These are phyloP conservation scores for Sternotherus odoratus DNA, from an alignment of 2,797 vertebrate genomes.

Conservation along the genomic window DNA sequence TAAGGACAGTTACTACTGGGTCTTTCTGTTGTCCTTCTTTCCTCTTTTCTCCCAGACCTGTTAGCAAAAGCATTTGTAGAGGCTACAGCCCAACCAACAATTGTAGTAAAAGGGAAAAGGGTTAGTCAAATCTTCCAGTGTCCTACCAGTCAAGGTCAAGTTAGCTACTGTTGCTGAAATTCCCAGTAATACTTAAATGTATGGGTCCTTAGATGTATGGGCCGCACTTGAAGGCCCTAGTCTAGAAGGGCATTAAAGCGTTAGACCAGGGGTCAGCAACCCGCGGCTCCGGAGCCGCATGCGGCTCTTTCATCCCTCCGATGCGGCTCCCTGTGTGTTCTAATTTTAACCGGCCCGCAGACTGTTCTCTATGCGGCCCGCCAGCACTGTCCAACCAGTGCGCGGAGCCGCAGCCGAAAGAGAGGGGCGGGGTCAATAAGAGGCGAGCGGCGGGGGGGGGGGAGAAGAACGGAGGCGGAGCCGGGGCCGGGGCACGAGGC, in stretches of 20 bases:
- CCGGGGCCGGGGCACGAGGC: too few relatives aligned
- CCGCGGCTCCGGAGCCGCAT: too few relatives aligned
- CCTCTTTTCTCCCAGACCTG: not conserved
- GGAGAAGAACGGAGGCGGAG: too few relatives aligned
- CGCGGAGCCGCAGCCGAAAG: too few relatives aligned
- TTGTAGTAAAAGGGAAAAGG: not conserved
- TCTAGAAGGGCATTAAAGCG: not conserved
- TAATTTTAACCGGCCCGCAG: too few relatives aligned
- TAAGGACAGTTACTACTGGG: not conserved
- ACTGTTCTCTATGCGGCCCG: too few relatives aligned
- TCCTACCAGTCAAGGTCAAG: not conserved
- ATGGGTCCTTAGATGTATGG: not conserved
- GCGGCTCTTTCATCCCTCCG: too few relatives aligned
- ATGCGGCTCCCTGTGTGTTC: too few relatives aligned
- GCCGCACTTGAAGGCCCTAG: not conserved
- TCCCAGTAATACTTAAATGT: not conserved
- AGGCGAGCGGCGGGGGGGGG: too few relatives aligned
- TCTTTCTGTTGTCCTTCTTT: not conserved
- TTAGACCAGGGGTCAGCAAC: too few relatives aligned
- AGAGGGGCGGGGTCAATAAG: too few relatives aligned
- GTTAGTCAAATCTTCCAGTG: not conserved
- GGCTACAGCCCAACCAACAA: not conserved
- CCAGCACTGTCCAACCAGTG: too few relatives aligned
- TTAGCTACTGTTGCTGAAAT: not conserved
- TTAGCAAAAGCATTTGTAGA: not conserved